A percentile compares a stretch with the other conserved stretches of the same genome.
phyloP scores from a whole-genome alignment of 1,140 invertebrate genomes.

The Cotesia typhae region DNA sequence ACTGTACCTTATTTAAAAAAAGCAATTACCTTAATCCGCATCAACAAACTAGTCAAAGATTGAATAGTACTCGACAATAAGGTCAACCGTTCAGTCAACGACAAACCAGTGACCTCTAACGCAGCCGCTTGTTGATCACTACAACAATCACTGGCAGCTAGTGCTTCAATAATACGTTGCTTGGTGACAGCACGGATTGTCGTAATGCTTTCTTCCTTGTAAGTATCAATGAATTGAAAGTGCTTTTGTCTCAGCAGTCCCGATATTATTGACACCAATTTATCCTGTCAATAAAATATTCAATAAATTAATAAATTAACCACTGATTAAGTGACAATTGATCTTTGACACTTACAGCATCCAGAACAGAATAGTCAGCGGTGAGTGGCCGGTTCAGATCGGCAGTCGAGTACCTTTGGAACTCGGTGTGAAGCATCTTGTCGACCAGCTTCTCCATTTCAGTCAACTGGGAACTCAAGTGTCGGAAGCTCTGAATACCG shows the following conservation, averaged over 20 bases:
- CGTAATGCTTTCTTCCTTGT: constrained; percentile 88
- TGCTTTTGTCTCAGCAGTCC: constrained; percentile 87
- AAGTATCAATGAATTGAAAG: constrained; percentile 88
- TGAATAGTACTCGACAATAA: constrained; percentile 79
- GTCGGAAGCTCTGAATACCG: constrained; percentile 91
- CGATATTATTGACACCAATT: constrained; percentile 87
- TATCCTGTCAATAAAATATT: constrained; percentile 71
- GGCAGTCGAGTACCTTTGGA: constrained; percentile 88
- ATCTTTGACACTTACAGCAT: constrained; percentile 62
- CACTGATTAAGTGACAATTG: background rate
- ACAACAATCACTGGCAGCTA: constrained; percentile 72
- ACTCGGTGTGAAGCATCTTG: constrained; percentile 96
- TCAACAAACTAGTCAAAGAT: constrained; percentile 65
- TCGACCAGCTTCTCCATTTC: constrained; percentile 97
- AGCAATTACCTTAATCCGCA: constrained; percentile 70
- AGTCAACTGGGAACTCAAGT: constrained; percentile 93
- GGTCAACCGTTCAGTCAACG: constrained; percentile 80
- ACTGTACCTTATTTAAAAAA: background rate
- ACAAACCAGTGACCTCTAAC: constrained; percentile 66
- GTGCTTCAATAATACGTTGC: constrained; percentile 84
- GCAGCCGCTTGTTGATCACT: constrained; percentile 64
- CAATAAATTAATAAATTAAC: constrained; percentile 27
- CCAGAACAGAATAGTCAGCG: constrained; percentile 72
- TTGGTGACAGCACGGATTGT: constrained; percentile 89
- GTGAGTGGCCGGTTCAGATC: constrained; percentile 89